These are phyloP conservation scores for Psophia crepitans DNA, from an alignment of 2,113 vertebrate species.

Conservation along the genomic window DNA sequence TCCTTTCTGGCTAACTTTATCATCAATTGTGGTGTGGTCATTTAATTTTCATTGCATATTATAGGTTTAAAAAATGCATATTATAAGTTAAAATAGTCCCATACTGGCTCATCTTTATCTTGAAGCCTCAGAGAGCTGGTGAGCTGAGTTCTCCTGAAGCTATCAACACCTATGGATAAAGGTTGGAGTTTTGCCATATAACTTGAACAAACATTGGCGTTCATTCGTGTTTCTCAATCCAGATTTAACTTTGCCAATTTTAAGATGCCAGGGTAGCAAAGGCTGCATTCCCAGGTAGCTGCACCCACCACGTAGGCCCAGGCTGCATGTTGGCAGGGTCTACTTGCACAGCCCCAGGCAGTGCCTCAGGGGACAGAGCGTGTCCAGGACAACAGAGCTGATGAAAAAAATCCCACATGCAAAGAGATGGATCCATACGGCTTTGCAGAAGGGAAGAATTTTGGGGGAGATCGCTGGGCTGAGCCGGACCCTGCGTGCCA, in stretches of 20 bases:
- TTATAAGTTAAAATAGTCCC: background rate
- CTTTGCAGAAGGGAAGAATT: background rate
- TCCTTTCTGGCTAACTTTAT: background rate
- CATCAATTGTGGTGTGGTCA: background rate
- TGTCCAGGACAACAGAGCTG: background rate
- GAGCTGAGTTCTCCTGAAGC: background rate
- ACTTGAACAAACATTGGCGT: background rate
- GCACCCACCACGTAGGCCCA: rapidly evolving
- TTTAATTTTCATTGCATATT: background rate
- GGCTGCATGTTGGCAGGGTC: background rate
- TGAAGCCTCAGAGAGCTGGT: background rate
- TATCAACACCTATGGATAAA: background rate
- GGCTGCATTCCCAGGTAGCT: background rate
- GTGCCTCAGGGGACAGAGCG: rapidly evolving
- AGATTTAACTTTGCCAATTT: background rate
- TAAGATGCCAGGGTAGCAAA: background rate
- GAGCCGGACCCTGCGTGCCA: background rate
- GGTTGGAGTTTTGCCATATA: background rate
- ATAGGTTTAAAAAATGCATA: background rate
- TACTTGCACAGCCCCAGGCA: background rate
- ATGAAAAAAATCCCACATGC: background rate
- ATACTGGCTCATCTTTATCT: background rate
- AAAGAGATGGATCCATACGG: background rate
- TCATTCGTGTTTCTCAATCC: background rate
- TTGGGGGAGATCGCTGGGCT: background rate